Conservation (phyloP, 1,140 invertebrate species). For the Pristionchus pacificus region DNA sequence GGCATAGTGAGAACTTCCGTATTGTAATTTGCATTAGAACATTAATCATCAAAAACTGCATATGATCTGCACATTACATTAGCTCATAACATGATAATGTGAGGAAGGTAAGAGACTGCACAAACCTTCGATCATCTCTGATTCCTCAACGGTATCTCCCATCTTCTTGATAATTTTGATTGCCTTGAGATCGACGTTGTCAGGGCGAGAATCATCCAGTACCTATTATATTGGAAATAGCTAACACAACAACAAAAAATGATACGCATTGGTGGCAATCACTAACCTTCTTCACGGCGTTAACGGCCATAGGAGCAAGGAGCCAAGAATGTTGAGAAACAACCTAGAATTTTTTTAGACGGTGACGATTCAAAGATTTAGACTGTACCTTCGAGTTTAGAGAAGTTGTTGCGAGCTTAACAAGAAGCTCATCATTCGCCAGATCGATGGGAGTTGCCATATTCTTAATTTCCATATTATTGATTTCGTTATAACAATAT, state of each 20-base stretch:
- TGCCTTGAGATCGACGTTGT: slow-evolving; percentile 73
- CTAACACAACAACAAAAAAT: no score
- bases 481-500: no score
- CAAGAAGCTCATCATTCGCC: slow-evolving; percentile 76
- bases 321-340: slow-evolving; percentile 93
- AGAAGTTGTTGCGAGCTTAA: slow-evolving; percentile 92
- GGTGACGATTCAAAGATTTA: slow-evolving; percentile 3
- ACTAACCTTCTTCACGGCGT: slow-evolving; percentile 91
- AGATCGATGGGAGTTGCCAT: slow-evolving; percentile 85
- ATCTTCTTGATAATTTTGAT: slow-evolving; percentile 93
- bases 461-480: no score
- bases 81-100: no score
- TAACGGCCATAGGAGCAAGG: slow-evolving; percentile 90
- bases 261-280: no score
- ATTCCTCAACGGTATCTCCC: slow-evolving; percentile 86
- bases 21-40: no score
- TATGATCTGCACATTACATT: no score
- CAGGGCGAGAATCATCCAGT: slow-evolving; percentile 62
- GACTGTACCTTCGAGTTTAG: slow-evolving; percentile 84
- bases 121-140: slow-evolving; percentile 79
- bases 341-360: slow-evolving; percentile 63
- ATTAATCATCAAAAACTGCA: no score
- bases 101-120: not conserved
- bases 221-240: no score
- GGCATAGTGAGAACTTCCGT: no score